phyloP scores from a whole-genome alignment of 2,888 invertebrate species.

The Mesorhabditis sp. region DNA sequence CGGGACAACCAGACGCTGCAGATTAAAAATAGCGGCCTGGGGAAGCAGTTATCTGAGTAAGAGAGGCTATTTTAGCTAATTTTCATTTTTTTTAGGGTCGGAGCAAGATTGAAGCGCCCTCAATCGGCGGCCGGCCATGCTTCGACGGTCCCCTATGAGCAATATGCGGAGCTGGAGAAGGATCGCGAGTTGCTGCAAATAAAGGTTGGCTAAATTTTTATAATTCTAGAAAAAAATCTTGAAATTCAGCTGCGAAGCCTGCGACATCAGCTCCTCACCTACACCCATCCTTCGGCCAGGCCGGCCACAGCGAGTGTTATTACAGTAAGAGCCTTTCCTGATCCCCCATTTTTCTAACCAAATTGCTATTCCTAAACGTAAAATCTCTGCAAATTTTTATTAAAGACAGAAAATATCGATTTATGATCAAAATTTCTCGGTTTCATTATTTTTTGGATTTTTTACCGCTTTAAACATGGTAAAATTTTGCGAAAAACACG shows the following conservation, averaged over 20 bases:
- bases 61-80: neutral
- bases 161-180: slow-evolving; percentile 25
- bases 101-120: slow-evolving; percentile 9
- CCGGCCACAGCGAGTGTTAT: slow-evolving; percentile 33
- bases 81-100: neutral
- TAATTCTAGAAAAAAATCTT: slow-evolving; percentile 14
- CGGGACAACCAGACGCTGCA: slow-evolving; percentile 27
- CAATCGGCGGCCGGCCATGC: slow-evolving; percentile 31
- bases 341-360: neutral
- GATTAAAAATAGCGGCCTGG: slow-evolving; percentile 37
- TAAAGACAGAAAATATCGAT: slow-evolving; percentile 14
- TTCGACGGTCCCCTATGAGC: slow-evolving; percentile 25
- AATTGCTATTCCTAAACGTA: too few relatives aligned
- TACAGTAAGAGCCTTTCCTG: slow-evolving; percentile 19
- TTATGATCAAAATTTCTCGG: neutral
- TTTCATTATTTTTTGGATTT: neutral
- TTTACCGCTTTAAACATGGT: too few relatives aligned
- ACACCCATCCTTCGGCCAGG: slow-evolving; percentile 45
- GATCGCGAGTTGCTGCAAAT: slow-evolving; percentile 19
- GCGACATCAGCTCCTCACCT: slow-evolving; percentile 49
- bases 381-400: neutral
- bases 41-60: slow-evolving; percentile 42
- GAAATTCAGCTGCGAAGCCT: slow-evolving; percentile 43
- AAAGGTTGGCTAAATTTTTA: slow-evolving; percentile 1
- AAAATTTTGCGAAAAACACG: too few relatives aligned